Conservation (phyloP, 2,113 vertebrate species). For the Seriola rivoliana region DNA sequence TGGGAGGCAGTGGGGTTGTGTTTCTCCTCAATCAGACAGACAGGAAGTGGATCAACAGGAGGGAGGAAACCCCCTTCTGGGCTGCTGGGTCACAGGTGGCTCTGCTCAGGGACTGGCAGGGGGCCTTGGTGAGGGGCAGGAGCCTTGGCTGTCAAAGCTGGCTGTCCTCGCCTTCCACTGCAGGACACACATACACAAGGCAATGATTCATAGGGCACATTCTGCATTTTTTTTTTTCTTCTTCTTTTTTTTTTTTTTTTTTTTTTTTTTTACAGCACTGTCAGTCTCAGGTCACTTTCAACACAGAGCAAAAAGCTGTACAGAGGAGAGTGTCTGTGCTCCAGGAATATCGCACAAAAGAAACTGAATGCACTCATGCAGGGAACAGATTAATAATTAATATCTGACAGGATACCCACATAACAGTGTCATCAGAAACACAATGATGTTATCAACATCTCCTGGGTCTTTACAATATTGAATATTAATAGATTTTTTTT, state of each 20-base stretch:
- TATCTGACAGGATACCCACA: neutral
- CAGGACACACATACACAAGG: slow-evolving; percentile 68
- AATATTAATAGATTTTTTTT: too few relatives aligned
- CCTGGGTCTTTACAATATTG: too few relatives aligned
- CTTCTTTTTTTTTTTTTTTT: neutral
- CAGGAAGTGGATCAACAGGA: slow-evolving; percentile 75
- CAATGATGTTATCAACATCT: too few relatives aligned
- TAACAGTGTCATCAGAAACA: neutral
- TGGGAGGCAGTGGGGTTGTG: slow-evolving; percentile 54
- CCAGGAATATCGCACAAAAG: neutral
- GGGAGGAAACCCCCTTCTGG: slow-evolving; percentile 66
- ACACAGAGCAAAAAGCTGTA: neutral
- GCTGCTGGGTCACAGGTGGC: slow-evolving; percentile 77
- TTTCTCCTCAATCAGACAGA: slow-evolving; percentile 80
- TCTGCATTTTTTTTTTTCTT: neutral
- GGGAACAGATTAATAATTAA: neutral
- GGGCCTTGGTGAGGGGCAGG: slow-evolving; percentile 94
- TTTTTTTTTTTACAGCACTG: neutral
- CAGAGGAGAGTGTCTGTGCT: neutral
- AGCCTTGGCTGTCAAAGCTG: slow-evolving; percentile 97
- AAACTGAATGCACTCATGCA: neutral
- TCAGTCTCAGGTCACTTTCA: slow-evolving; percentile 1
- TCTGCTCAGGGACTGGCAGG: slow-evolving; percentile 91
- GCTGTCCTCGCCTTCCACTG: slow-evolving; percentile 97
- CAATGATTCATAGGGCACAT: slow-evolving; percentile 45